Conservation (phyloP, 2,888 invertebrate genomes). For the Idaea dimidiata region DNA sequence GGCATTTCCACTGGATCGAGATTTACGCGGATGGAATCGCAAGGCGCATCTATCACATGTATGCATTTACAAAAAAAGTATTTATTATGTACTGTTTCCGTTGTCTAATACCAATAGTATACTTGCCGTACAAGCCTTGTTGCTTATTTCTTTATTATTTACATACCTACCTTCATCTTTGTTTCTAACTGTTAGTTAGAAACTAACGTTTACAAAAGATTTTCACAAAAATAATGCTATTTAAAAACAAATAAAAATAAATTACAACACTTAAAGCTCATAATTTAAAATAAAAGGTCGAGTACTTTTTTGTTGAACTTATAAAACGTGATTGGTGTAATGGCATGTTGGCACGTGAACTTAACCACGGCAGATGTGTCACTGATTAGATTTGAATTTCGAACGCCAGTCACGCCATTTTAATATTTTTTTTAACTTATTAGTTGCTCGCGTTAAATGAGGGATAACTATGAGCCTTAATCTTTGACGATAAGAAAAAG, state of each 20-base stretch:
- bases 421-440: neutral
- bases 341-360: neutral
- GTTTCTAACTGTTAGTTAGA: too few relatives aligned
- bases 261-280: neutral
- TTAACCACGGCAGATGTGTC: neutral
- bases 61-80: too few relatives aligned
- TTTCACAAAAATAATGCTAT: neutral
- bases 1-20: too few relatives aligned
- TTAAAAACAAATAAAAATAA: neutral
- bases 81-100: too few relatives aligned
- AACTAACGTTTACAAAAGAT: too few relatives aligned
- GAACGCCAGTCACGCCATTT: neutral
- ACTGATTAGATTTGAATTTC: neutral
- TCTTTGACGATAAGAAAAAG: neutral
- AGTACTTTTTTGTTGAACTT: neutral
- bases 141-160: too few relatives aligned
- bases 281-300: neutral
- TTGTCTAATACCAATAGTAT: too few relatives aligned
- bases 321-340: neutral
- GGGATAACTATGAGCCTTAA: neutral
- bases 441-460: neutral
- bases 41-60: too few relatives aligned
- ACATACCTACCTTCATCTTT: too few relatives aligned
- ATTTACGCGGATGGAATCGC: too few relatives aligned
- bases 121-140: too few relatives aligned